Evolutionary conservation across 2,113 vertebrate genomes (phyloP), one percentile per base, ranked within the genome.

Genomic region (Vulpes ferrilata): DNA sequence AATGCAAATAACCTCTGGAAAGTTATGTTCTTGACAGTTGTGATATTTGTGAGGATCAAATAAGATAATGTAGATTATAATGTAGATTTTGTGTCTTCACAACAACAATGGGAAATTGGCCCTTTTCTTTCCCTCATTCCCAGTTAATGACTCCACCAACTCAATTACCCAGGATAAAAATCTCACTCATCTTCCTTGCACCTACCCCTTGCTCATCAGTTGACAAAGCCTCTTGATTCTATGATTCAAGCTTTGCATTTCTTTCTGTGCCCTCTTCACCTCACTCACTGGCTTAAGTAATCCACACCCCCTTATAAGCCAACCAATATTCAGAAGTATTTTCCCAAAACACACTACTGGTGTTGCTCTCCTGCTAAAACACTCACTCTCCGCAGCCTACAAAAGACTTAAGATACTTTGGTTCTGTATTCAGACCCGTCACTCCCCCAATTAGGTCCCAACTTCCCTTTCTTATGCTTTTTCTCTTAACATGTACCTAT

Each of bases 141-240:
- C 76, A 80, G 69, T 53, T 88, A 91, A 88, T 11, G 78, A 23
- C 11, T 92, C 48, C 25, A 81, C 48, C 80, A 88, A 60, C 65
- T 86, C n/a, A 74, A 92, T 64, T 81, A 89, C 7, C 57, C 60
- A 73, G 11, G 53, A 53, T 90, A 97, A 97, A 85, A 96, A 53
- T 43, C 20, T 89, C 78, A 38, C 2, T 92, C 43, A 20, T 71
- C n/a, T 59, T 88, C 78, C 32, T 55, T 81, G 67, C 1, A 60
- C 17, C 7, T 13, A 59, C 2, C 12, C 32, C 38, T 82, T 35
- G 59, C 38, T 92, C 57, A 85, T 20, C 23, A 89, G n/a, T 35
- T 81, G 73, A 35, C 73, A 93, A 81, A 55, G 22, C 20, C 57
- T 88, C 78, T 78, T 59, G 51, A 85, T 80, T 93, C n/a, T 74